These are phyloP conservation scores for Zootermopsis nevadensis DNA, from an alignment of 2,888 invertebrate genomes.

Conservation along the genomic window DNA sequence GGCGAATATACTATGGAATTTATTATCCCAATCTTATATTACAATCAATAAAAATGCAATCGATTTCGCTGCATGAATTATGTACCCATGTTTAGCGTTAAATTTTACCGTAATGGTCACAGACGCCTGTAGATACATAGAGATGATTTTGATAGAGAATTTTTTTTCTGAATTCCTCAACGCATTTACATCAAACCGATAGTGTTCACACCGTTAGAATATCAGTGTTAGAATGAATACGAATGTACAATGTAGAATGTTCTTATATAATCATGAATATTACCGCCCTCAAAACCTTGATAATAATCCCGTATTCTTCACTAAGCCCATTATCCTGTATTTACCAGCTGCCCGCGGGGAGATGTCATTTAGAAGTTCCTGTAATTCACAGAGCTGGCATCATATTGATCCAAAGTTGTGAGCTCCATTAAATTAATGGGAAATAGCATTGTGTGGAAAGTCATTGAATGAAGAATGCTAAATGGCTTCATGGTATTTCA, in stretches of 20 bases:
- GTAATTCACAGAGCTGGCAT: not conserved
- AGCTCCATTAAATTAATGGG: conserved; percentile 38
- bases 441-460: conserved; percentile 20
- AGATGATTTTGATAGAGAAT: no score
- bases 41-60: no score
- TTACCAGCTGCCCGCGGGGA: not conserved
- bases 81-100: no score
- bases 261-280: not conserved
- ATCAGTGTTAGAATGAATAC: no score
- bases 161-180: no score
- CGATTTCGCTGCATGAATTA: no score
- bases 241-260: not conserved
- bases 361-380: not conserved
- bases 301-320: conserved; percentile 3
- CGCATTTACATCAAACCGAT: no score
- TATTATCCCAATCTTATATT: no score
- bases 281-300: not conserved
- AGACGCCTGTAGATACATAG: no score
- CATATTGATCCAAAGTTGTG: conserved; percentile 36
- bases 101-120: no score
- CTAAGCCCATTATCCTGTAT: not conserved
- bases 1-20: no score
- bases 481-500: conserved; percentile 37
- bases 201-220: not conserved
- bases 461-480: conserved; percentile 39